These are phyloP conservation scores for Morpho helenor DNA, from an alignment of 2,888 invertebrate species.

Conservation along the genomic window DNA sequence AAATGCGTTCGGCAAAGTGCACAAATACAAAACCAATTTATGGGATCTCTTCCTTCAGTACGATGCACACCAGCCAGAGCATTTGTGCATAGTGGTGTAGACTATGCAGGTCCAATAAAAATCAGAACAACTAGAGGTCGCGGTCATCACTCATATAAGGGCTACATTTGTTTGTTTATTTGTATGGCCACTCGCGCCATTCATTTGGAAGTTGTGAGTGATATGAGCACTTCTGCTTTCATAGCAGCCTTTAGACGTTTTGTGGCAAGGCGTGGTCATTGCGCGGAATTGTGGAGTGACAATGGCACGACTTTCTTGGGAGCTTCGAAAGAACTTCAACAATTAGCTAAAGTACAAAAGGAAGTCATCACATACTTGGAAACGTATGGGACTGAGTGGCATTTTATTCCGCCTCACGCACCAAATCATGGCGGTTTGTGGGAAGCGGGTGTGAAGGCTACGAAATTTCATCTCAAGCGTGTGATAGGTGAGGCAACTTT, in stretches of 20 bases:
- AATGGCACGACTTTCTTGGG: conserved; percentile 26
- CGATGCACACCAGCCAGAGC: neutral
- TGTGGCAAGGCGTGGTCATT: conserved; percentile 22
- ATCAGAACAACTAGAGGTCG: conserved; percentile 12
- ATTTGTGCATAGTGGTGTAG: neutral
- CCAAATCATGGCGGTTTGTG: too few species aligned
- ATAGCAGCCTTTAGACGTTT: conserved; percentile 26
- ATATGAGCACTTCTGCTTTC: conserved; percentile 22
- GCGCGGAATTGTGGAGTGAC: conserved; percentile 20
- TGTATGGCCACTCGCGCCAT: conserved; percentile 25
- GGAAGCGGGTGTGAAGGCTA: neutral
- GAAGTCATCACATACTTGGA: too few species aligned
- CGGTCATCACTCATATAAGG: conserved; percentile 12
- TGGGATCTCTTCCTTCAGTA: neutral
- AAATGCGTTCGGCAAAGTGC: neutral
- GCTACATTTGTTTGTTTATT: conserved; percentile 16
- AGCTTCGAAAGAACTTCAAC: conserved; percentile 13
- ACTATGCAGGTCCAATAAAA: conserved; percentile 9
- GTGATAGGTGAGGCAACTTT: too few species aligned
- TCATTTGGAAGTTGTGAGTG: conserved; percentile 16
- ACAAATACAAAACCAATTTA: neutral
- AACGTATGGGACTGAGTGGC: too few species aligned
- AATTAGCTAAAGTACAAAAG: neutral
- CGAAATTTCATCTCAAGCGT: neutral
- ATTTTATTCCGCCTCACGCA: too few species aligned